Evolutionary conservation across 2,797 vertebrate genomes (phyloP), one percentile per base, ranked within the genome.

Genomic region (Podarcis siculus): DNA sequence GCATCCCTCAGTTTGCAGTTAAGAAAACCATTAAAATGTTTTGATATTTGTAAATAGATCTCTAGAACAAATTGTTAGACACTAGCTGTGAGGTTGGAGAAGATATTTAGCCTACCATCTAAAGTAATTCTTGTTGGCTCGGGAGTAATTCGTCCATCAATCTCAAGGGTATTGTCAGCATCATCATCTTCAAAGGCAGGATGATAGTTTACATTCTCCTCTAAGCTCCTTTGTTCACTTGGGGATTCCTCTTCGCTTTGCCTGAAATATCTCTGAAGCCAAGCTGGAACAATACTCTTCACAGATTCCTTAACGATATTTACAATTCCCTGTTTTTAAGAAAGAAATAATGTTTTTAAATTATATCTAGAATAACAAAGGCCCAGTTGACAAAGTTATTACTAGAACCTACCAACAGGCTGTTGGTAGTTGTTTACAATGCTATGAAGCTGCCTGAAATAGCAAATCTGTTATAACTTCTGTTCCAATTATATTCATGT

Each of bases 201-300:
- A 87, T 92, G 96, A 72, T 96, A 96, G 83, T 95, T 95, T 88
- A 97, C 96, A 35, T 93, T 94, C 93, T 96, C 97, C 84, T 93
- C 93, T 90, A 95, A 95, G 1, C 72, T 94, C 69, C 94, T 89
- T 78, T 95, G 91, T 89, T 96, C 95, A 69, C 80, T 91, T 72
- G 89, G 76, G 88, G 95, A 88, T 90, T 93, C 94, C 83, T 95
- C 96, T 96, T 96, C 95, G 5, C 86, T 96, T 97, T 94, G 98
- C 96, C 93, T 98, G 95, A 99, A 99, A 93, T 99, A 99, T 92
- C 97, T 99, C 93, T 99, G 98, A 78, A 99, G 95, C 99, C 99
- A 99, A 76, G 97, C 98, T 67, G 99, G 99, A 89, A 99, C 98
- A 89, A 99, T 99, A 94, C 97, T 99, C 96, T 98, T 99, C 91